These are phyloP conservation scores for Gasterosteus aculeatus DNA, from an alignment of 2,113 vertebrate genomes.

Conservation along the genomic window DNA sequence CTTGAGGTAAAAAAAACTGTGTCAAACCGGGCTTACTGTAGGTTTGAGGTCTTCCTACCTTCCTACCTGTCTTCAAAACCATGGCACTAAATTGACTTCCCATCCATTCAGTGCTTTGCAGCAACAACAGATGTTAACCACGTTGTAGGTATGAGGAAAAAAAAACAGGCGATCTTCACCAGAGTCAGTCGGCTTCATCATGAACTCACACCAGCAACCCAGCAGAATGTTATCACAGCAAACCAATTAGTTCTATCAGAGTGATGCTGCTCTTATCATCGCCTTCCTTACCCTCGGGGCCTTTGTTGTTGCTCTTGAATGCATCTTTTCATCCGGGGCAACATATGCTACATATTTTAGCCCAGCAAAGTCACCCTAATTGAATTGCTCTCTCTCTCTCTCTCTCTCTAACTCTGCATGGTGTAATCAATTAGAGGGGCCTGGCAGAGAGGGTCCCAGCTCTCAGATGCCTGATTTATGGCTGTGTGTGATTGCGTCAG, in stretches of 20 bases:
- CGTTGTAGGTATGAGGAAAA: not conserved
- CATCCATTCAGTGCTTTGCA: not conserved
- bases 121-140: not conserved
- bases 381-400: constrained; percentile 71
- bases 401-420: constrained; percentile 54
- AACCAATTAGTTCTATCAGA: constrained; percentile 65
- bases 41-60: not conserved
- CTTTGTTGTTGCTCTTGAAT: constrained; percentile 5
- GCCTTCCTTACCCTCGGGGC: constrained; percentile 22
- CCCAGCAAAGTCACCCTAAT: constrained; percentile 61
- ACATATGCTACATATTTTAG: constrained; percentile 54
- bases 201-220: constrained; percentile 29
- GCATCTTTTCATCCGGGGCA: constrained; percentile 34
- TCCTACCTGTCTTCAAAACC: not conserved
- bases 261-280: constrained; percentile 29
- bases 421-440: constrained; percentile 69
- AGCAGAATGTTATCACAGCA: constrained; percentile 36
- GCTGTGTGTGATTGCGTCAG: constrained; percentile 27
- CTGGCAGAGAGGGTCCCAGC: constrained; percentile 53
- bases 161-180: not conserved
- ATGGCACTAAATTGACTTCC: not conserved
- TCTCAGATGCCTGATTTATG: constrained; percentile 72
- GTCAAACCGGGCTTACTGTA: not conserved
- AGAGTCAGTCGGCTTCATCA: not conserved
- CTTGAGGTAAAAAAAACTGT: not conserved